phyloP scores from a whole-genome alignment of 2,888 invertebrate genomes.

The Oxycera nigricornis region DNA sequence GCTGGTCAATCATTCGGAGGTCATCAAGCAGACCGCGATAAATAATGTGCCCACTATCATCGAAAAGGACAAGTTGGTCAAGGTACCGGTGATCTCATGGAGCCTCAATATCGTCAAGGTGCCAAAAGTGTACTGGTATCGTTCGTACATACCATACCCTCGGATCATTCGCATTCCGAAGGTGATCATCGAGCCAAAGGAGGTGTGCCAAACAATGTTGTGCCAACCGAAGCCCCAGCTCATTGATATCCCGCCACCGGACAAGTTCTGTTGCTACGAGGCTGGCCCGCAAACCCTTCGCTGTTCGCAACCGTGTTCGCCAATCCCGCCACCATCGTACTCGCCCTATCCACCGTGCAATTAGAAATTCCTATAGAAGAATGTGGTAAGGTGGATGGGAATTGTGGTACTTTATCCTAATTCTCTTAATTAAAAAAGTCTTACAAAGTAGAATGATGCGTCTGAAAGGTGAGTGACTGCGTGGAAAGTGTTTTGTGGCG shows the following conservation, averaged over 20 bases:
- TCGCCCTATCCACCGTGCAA: constrained; percentile 14
- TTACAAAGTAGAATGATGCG: too few relatives aligned
- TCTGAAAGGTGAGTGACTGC: too few relatives aligned
- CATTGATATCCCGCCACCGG: constrained; percentile 39
- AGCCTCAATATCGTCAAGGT: constrained; percentile 3
- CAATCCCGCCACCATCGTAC: constrained; percentile 5
- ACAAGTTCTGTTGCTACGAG: constrained; percentile 31
- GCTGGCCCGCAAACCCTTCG: constrained; percentile 26
- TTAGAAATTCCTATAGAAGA: not conserved
- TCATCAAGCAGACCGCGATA: not conserved
- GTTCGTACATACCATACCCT: constrained; percentile 8
- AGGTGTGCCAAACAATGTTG: constrained; percentile 41
- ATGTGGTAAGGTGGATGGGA: not conserved
- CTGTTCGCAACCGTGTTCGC: constrained; percentile 8
- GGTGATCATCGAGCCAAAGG: constrained; percentile 34
- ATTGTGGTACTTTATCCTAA: not conserved
- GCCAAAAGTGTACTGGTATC: constrained; percentile 8
- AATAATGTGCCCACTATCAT: constrained; percentile 1
- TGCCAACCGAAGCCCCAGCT: constrained; percentile 43
- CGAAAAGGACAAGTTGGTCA: not conserved
- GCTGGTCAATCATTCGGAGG: constrained; percentile 29
- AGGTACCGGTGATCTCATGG: constrained; percentile 1
- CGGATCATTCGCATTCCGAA: constrained; percentile 32
- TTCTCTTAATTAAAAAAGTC: too few relatives aligned
- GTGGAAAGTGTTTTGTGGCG: too few relatives aligned